These are phyloP conservation scores for Ruditapes philippinarum DNA, from an alignment of 1,140 invertebrate genomes.

Conservation along the genomic window DNA sequence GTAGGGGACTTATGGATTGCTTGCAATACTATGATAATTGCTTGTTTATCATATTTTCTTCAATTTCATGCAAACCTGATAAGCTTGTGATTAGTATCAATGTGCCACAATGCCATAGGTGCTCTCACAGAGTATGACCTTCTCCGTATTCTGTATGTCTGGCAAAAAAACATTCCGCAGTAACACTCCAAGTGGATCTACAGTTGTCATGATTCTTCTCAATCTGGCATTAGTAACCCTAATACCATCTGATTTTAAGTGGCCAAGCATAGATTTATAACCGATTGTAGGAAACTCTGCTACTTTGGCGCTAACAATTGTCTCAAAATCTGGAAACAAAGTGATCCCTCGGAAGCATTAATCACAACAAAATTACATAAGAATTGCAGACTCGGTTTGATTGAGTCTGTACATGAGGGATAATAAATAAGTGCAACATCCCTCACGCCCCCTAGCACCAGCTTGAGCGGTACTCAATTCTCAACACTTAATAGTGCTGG, in stretches of 20 bases:
- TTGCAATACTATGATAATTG: too few relatives aligned
- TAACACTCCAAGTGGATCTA: slow-evolving; percentile 44
- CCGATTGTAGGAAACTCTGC: slow-evolving; percentile 23
- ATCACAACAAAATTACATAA: too few relatives aligned
- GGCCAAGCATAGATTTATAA: slow-evolving; percentile 26
- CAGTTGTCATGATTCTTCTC: slow-evolving; percentile 31
- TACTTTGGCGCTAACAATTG: slow-evolving; percentile 5
- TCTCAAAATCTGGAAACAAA: too few relatives aligned
- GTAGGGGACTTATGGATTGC: too few relatives aligned
- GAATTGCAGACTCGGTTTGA: too few relatives aligned
- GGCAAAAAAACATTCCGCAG: slow-evolving; percentile 45
- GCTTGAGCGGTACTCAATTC: too few relatives aligned
- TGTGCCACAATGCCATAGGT: slow-evolving; percentile 42
- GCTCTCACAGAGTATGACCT: slow-evolving; percentile 37
- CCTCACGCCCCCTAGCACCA: too few relatives aligned
- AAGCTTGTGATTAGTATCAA: slow-evolving; percentile 47
- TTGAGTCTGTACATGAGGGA: too few relatives aligned
- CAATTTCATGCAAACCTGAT: slow-evolving; percentile 42
- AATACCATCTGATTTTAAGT: slow-evolving; percentile 36
- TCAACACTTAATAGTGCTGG: too few relatives aligned
- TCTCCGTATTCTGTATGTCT: slow-evolving; percentile 46
- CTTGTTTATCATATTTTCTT: too few relatives aligned
- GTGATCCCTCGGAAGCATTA: too few relatives aligned
- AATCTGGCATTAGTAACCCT: slow-evolving; percentile 38
- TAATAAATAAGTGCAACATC: too few relatives aligned